Conservation (phyloP, 2,797 vertebrate species). For the Aviceda leuphotes region DNA sequence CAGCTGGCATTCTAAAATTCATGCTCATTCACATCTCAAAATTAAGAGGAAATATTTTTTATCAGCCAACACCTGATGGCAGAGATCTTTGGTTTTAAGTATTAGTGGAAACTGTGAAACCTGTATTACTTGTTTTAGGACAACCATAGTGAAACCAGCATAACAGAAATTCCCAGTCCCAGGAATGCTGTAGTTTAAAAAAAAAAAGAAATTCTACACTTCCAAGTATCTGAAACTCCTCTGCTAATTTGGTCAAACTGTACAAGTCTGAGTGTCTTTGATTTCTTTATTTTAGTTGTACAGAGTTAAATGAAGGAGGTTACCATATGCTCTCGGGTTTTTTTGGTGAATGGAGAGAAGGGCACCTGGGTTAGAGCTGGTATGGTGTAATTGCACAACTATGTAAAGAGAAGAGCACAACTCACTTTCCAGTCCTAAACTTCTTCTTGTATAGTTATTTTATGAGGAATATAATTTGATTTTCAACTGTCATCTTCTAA, state of each 20-base stretch:
- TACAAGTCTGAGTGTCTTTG: neutral
- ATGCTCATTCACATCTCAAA: neutral
- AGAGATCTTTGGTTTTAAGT: neutral
- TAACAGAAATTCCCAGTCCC: neutral
- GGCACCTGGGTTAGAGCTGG: neutral
- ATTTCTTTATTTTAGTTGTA: neutral
- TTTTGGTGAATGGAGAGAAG: neutral
- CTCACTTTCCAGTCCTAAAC: neutral
- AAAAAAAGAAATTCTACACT: neutral
- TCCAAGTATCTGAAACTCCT: neutral
- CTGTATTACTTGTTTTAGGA: neutral
- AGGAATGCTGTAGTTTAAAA: neutral
- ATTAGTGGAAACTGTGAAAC: neutral
- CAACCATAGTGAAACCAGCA: neutral
- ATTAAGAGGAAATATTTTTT: neutral
- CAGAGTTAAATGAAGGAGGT: neutral
- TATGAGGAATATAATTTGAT: neutral
- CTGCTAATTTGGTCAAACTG: neutral
- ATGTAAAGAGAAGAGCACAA: neutral
- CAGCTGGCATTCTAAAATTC: neutral
- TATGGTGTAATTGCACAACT: accelerated
- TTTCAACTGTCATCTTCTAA: neutral
- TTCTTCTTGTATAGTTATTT: neutral
- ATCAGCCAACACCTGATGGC: neutral
- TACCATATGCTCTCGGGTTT: neutral